These are phyloP conservation scores for Cygnus atratus DNA, from an alignment of 2,113 vertebrate genomes.

Conservation along the genomic window DNA sequence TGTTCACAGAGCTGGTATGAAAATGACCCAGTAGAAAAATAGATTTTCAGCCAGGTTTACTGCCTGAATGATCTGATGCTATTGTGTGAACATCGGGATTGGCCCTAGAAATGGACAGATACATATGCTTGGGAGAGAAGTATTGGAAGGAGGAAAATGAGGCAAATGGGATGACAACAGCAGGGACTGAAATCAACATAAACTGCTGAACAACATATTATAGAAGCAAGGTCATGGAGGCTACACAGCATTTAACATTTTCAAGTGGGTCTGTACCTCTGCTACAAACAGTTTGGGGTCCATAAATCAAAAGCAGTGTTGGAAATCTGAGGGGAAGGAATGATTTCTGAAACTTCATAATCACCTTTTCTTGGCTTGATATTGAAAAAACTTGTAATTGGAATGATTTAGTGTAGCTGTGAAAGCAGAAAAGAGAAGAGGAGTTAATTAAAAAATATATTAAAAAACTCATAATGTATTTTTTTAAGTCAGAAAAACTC, in stretches of 20 bases:
- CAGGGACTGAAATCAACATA: background rate
- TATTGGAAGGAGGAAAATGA: background rate
- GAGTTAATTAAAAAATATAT: constrained; percentile 70
- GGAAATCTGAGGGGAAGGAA: background rate
- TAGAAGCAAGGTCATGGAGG: background rate
- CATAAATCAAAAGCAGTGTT: background rate
- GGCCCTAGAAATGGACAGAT: background rate
- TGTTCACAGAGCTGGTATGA: background rate
- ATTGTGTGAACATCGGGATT: background rate
- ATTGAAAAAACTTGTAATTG: constrained; percentile 52
- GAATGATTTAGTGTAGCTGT: constrained; percentile 60
- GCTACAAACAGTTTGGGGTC: background rate
- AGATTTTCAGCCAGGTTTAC: background rate
- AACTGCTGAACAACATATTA: background rate
- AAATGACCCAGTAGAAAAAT: background rate
- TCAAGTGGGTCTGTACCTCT: background rate
- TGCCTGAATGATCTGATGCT: background rate
- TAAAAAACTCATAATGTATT: constrained; percentile 61
- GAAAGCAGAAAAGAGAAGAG: constrained; percentile 55
- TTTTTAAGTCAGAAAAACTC: constrained; percentile 49
- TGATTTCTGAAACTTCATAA: constrained; percentile 52
- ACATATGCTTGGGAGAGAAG: background rate
- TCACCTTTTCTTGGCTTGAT: constrained; percentile 54
- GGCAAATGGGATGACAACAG: background rate
- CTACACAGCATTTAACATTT: background rate